Percentiles rank a stretch among this genome's conserved stretches.
These are phyloP conservation scores for Rhizomys pruinosus DNA, from an alignment of 2,113 vertebrate species.

Conservation along the genomic window DNA sequence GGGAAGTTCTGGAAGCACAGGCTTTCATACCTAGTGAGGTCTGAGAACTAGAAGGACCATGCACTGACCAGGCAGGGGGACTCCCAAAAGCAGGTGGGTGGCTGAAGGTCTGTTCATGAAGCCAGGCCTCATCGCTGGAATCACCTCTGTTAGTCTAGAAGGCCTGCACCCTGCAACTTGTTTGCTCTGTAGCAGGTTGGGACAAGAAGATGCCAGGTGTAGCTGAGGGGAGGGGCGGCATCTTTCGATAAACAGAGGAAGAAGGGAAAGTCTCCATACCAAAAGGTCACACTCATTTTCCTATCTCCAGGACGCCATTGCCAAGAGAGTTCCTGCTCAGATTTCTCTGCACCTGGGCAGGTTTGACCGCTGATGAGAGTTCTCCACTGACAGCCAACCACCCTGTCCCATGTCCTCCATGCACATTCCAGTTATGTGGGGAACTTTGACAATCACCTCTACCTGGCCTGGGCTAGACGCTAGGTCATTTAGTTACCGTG, in stretches of 20 bases:
- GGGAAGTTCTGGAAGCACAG: not conserved
- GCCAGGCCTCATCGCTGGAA: not conserved
- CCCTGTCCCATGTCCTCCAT: not conserved
- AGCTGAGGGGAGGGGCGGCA: not conserved
- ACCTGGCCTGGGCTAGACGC: not conserved
- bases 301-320: not conserved
- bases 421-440: not conserved
- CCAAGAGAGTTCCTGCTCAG: too few species aligned
- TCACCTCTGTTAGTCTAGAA: not conserved
- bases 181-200: not conserved
- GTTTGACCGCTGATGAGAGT: not conserved
- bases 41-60: not conserved
- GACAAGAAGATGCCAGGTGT: not conserved
- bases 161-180: not conserved
- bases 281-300: not conserved
- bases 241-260: not conserved
- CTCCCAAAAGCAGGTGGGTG: not conserved
- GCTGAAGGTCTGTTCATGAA: not conserved
- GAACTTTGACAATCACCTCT: not conserved
- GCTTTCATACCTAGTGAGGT: not conserved
- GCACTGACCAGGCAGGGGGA: not conserved
- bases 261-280: not conserved
- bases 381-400: not conserved
- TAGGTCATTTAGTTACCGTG: not conserved
- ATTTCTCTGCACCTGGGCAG: not conserved